phyloP scores from a whole-genome alignment of 2,113 vertebrate species.

The Capra hircus region DNA sequence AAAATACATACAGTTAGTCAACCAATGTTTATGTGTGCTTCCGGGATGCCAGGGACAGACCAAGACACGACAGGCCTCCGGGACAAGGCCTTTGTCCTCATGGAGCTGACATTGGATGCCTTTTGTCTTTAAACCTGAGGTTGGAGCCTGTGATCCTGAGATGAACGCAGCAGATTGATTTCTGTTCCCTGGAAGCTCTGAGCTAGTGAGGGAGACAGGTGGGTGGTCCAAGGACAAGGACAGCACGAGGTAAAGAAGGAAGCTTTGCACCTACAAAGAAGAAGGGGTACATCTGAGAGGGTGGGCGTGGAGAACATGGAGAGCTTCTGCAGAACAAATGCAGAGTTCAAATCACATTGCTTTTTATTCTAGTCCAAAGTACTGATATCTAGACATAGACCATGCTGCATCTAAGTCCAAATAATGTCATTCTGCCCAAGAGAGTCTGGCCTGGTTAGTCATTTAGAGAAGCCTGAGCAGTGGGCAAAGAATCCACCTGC shows the following conservation, averaged over 20 bases:
- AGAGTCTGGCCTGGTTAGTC: not conserved
- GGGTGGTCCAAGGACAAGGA: not conserved
- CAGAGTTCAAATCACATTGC: not conserved
- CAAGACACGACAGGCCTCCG: rapidly evolving
- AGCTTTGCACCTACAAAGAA: not conserved
- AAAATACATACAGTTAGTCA: not conserved
- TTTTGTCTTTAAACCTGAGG: not conserved
- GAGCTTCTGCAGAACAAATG: not conserved
- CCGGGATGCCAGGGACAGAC: not conserved
- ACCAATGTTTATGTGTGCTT: not conserved
- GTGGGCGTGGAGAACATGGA: rapidly evolving
- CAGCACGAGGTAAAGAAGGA: not conserved
- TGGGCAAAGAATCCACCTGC: not conserved
- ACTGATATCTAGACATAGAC: not conserved
- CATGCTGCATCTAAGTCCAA: not conserved
- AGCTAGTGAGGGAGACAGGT: not conserved
- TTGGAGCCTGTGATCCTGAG: not conserved
- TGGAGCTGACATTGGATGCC: not conserved
- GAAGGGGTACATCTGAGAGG: rapidly evolving
- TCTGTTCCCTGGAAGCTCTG: not conserved
- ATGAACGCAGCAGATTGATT: rapidly evolving
- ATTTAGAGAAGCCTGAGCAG: not conserved
- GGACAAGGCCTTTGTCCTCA: not conserved
- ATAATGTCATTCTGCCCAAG: not conserved
- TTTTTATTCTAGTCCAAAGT: not conserved